phyloP scores from a whole-genome alignment of 2,888 invertebrate genomes.

The Idaea biselata region DNA sequence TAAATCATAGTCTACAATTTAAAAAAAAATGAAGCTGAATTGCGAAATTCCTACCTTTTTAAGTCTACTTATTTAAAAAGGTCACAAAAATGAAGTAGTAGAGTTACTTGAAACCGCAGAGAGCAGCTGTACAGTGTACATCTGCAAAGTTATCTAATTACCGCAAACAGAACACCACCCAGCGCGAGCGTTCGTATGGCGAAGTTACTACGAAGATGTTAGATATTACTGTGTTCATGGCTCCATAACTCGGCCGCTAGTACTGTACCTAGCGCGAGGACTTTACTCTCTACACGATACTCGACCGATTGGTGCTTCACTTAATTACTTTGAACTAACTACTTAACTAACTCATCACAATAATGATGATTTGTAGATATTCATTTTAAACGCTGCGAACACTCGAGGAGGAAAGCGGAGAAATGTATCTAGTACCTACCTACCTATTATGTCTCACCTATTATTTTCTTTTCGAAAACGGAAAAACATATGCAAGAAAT shows the following conservation, averaged over 20 bases:
- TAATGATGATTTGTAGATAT: not conserved
- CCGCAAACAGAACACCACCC: slow-evolving; percentile 48
- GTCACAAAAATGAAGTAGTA: slow-evolving; percentile 30
- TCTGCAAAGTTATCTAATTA: slow-evolving; percentile 63
- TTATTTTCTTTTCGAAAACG: too few species aligned
- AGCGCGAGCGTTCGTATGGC: slow-evolving; percentile 36
- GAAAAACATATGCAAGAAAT: too few species aligned
- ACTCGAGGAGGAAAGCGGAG: too few species aligned
- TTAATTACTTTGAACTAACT: not conserved
- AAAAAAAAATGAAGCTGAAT: too few species aligned
- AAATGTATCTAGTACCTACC: too few species aligned
- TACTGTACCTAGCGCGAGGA: not conserved
- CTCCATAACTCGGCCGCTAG: slow-evolving; percentile 32
- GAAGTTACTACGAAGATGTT: slow-evolving; percentile 34
- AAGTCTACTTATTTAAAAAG: not conserved
- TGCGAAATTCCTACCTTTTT: too few species aligned
- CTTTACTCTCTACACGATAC: not conserved
- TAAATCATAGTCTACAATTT: too few species aligned
- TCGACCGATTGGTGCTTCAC: not conserved
- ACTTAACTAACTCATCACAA: not conserved
- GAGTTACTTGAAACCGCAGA: slow-evolving; percentile 30
- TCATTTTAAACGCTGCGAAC: not conserved
- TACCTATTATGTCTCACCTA: too few species aligned
- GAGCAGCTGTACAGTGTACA: slow-evolving; percentile 48
- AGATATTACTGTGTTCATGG: slow-evolving; percentile 31